phyloP scores from a whole-genome alignment of 2,888 invertebrate species.

The Heteromyza rotundicornis region DNA sequence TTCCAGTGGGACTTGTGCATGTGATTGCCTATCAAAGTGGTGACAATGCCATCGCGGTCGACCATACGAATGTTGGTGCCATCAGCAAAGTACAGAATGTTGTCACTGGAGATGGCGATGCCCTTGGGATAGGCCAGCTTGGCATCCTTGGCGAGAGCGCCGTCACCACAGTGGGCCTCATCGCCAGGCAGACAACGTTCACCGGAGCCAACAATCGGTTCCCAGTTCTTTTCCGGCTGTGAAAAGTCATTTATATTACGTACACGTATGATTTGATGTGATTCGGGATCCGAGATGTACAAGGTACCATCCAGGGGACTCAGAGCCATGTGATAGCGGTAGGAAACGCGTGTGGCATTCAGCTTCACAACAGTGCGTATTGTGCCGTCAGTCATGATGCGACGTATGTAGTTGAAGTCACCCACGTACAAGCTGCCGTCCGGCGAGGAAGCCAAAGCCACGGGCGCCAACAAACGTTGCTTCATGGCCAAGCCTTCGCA shows the following conservation, averaged over 20 bases:
- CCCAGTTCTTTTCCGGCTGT: slow-evolving; percentile 92
- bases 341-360: slow-evolving; percentile 91
- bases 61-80: slow-evolving; percentile 95
- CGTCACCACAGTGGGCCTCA: slow-evolving; percentile 95
- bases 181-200: slow-evolving; percentile 92
- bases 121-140: slow-evolving; percentile 96
- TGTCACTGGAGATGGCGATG: slow-evolving; percentile 91
- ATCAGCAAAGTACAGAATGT: slow-evolving; percentile 92
- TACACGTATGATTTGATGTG: slow-evolving; percentile 90
- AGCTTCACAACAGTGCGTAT: slow-evolving; percentile 62
- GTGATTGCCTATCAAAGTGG: slow-evolving; percentile 90
- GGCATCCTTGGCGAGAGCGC: slow-evolving; percentile 89
- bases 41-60: slow-evolving; percentile 88
- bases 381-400: slow-evolving; percentile 84
- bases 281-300: slow-evolving; percentile 95
- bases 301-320: slow-evolving; percentile 92
- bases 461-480: slow-evolving; percentile 87
- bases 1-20: slow-evolving; percentile 95
- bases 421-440: slow-evolving; percentile 95
- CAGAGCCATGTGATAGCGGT: slow-evolving; percentile 95
- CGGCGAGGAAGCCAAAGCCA: slow-evolving; percentile 87
- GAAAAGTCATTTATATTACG: slow-evolving; percentile 81
- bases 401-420: slow-evolving; percentile 91
- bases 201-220: slow-evolving; percentile 93
- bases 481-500: slow-evolving; percentile 81